phyloP scores from a whole-genome alignment of 1,140 invertebrate species.

The Hyles euphorbiae region DNA sequence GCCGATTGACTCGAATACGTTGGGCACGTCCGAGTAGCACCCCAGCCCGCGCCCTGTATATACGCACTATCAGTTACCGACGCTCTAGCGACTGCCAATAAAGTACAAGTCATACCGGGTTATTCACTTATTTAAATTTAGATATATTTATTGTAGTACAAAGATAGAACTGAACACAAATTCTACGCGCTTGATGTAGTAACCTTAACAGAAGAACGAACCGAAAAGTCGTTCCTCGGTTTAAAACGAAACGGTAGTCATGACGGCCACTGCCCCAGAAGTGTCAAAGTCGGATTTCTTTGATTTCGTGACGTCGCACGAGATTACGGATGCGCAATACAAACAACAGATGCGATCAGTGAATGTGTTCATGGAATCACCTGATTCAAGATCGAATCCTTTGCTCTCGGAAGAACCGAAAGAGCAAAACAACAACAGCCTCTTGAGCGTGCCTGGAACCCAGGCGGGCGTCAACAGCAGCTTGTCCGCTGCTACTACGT shows the following conservation, averaged over 20 bases:
- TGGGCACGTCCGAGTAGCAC: constrained; percentile 49
- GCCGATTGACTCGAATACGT: constrained; percentile 47
- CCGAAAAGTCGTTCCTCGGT: constrained; percentile 48
- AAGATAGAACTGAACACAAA: constrained; percentile 40
- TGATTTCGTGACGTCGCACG: constrained; percentile 89
- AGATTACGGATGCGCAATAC: constrained; percentile 78
- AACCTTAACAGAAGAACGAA: constrained; percentile 31
- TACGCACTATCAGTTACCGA: constrained; percentile 62
- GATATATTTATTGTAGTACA: constrained; percentile 68
- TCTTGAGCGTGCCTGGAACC: constrained; percentile 63
- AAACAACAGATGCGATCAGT: constrained; percentile 79
- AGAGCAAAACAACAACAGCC: constrained; percentile 83
- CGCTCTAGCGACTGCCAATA: constrained; percentile 71
- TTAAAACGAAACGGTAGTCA: constrained; percentile 79
- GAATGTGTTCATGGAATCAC: constrained; percentile 77
- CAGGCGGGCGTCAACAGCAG: constrained; percentile 54
- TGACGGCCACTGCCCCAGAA: constrained; percentile 85
- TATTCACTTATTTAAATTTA: constrained; percentile 65
- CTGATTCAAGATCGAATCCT: constrained; percentile 70
- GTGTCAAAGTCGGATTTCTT: constrained; percentile 89
- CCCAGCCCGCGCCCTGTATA: constrained; percentile 33
- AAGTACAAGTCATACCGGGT: constrained; percentile 72
- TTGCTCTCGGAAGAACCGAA: constrained; percentile 75
- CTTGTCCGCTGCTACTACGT: constrained; percentile 61
- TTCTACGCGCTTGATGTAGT: constrained; percentile 40